Conservation (phyloP, 1,140 invertebrate genomes). For the Prorops nasuta region DNA sequence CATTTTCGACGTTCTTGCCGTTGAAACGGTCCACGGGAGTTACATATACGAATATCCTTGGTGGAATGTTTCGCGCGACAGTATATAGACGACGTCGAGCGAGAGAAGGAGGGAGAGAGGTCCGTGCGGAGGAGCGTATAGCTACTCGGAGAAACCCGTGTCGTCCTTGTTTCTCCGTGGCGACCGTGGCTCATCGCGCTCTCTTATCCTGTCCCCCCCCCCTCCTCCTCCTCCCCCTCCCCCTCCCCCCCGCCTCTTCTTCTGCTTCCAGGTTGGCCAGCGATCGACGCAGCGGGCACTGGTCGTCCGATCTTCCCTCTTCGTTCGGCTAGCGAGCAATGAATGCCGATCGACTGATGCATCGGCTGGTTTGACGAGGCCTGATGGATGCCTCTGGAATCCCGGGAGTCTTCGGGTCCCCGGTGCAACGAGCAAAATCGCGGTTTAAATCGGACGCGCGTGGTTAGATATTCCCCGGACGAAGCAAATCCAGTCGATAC, state of each 20-base stretch:
- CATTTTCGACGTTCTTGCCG: too few species aligned
- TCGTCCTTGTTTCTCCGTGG: too few species aligned
- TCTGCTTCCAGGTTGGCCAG: slow-evolving; percentile 6
- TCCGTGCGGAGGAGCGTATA: slow-evolving; percentile 11
- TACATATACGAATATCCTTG: too few species aligned
- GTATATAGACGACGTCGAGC: slow-evolving; percentile 8
- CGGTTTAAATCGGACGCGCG: slow-evolving; percentile 48
- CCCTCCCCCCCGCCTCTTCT: neutral
- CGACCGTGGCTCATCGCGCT: too few species aligned
- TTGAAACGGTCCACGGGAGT: too few species aligned
- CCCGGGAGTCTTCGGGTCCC: slow-evolving; percentile 43
- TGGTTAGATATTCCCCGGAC: slow-evolving; percentile 31
- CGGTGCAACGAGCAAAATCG: slow-evolving; percentile 49
- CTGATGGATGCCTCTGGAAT: slow-evolving; percentile 55
- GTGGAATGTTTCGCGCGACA: neutral
- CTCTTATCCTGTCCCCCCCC: slow-evolving; percentile 6
- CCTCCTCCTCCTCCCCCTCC: slow-evolving; percentile 4
- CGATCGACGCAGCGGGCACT: too few species aligned
- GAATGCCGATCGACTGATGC: slow-evolving; percentile 53
- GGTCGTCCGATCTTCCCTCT: slow-evolving; percentile 15
- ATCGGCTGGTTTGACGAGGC: slow-evolving; percentile 54
- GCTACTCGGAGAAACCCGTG: too few species aligned
- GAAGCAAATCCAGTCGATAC: slow-evolving; percentile 25
- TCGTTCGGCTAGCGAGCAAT: slow-evolving; percentile 30
- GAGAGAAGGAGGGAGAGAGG: slow-evolving; percentile 18